Evolutionary conservation across 23 tunicate species (phyloP), one percentile per base, ranked within the genome.

Genomic region (Halocynthia aurantium): DNA sequence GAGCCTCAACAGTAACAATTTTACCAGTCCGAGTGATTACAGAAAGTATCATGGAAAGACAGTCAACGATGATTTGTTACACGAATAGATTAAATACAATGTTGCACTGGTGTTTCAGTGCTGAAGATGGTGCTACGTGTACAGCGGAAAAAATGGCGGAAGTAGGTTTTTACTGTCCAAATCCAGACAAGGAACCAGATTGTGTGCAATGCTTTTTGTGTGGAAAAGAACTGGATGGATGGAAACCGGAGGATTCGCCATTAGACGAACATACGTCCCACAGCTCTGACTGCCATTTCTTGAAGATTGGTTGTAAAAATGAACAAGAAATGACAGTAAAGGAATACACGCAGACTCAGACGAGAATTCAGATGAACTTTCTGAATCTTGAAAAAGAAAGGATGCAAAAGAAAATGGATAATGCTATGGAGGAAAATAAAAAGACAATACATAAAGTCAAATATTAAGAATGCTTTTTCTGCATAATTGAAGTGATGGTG

Each of bases 161-260:
- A 20, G 58, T 87, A 57, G 98, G 98, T 52, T 92, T 92, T 75
- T 92, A 52, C 74, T 82, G 98, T 13, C 98, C 98, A n/a, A 74
- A 92, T 82, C 92, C 98, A 40, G 82, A 73, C 7, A 50, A 68
- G 10, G 88, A 86, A 44, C 98, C 98, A 61, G 98, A 86, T 31
- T 54, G 56, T 6, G 65, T 86, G 22, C 80, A 82, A 9, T 92
- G 98, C 50, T 86, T 92, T 73, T 40, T 83, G 63, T 92, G 98
- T 58, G 52, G 54, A 17, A 92, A 92, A 77, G 93, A 86, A 13
- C 65, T 92, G 22, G 98, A 92, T 53, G 98, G 98, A 6, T 92
- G 98, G 98, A 92, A 92, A 67, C 82, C 75, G 5, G 67, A 77
- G 55, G 71, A 77, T 31, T n/a, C 55, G 10, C 96, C 96, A 9